Conservation (phyloP, 2,888 invertebrate species). For the Drosophila mettleri region DNA sequence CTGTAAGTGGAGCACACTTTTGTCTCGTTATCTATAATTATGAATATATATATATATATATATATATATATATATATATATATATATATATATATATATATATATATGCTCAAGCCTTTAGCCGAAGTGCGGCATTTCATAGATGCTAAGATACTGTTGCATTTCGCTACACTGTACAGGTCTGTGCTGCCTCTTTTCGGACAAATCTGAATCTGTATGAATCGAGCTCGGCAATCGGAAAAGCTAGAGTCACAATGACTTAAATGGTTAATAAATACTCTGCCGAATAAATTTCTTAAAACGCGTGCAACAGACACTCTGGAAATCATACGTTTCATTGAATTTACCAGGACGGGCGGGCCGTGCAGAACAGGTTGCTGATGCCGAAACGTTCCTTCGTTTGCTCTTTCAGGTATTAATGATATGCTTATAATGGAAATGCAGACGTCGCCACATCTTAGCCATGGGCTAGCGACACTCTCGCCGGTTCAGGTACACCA, state of each 20-base stretch:
- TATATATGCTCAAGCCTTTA: background rate
- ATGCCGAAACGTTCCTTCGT: slow-evolving; percentile 15
- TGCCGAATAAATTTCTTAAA: too few relatives aligned
- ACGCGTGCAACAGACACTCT: too few relatives aligned
- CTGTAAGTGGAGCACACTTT: slow-evolving; percentile 22
- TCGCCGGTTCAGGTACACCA: slow-evolving; percentile 59
- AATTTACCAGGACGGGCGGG: too few relatives aligned
- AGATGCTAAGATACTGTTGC: slow-evolving; percentile 14
- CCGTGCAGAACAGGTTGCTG: background rate
- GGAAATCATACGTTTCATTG: too few relatives aligned
- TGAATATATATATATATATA: slow-evolving; percentile 8
- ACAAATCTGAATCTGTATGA: background rate
- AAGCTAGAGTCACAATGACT: too few relatives aligned
- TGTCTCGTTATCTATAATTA: slow-evolving; percentile 52
- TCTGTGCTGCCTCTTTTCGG: background rate
- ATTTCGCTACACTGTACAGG: too few relatives aligned
- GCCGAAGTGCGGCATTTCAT: slow-evolving; percentile 4
- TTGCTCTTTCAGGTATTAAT: slow-evolving; percentile 53
- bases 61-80: background rate
- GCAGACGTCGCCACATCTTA: slow-evolving; percentile 82
- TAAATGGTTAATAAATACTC: too few relatives aligned
- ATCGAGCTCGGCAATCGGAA: too few relatives aligned
- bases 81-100: too few relatives aligned
- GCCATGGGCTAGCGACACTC: slow-evolving; percentile 78
- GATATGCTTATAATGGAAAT: slow-evolving; percentile 84